phyloP scores from a whole-genome alignment of 2,797 vertebrate genomes.

The Thaleichthys pacificus region DNA sequence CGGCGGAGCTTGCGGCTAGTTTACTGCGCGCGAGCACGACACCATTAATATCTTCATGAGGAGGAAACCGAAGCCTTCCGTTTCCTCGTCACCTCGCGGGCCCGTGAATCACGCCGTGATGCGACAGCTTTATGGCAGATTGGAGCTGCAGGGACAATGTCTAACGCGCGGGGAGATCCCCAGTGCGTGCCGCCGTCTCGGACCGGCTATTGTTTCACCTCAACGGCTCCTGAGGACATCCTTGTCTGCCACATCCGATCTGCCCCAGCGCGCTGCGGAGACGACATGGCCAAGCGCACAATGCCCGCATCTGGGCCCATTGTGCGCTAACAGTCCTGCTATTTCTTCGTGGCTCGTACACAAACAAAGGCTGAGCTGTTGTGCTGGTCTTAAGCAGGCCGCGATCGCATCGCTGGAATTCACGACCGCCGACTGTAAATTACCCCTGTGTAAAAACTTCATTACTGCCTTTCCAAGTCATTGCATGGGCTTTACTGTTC shows the following conservation, averaged over 20 bases:
- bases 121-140: conserved; percentile 9
- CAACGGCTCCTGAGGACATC: conserved; percentile 1
- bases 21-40: too few relatives aligned
- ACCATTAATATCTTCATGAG: too few relatives aligned
- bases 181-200: neutral
- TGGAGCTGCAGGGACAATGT: conserved; percentile 2
- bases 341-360: conserved; percentile 5
- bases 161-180: neutral
- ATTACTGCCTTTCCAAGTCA: conserved; percentile 63
- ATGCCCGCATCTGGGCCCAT: conserved; percentile 9
- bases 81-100: neutral
- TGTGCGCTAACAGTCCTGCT: conserved; percentile 3
- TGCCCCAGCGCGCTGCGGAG: neutral
- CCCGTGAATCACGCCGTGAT: neutral
- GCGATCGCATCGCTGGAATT: conserved; percentile 51
- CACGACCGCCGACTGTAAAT: conserved; percentile 57
- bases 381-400: conserved; percentile 37
- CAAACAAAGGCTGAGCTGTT: conserved; percentile 47
- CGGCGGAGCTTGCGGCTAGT: too few relatives aligned
- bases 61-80: neutral
- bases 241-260: neutral
- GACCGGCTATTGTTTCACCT: conserved; percentile 11
- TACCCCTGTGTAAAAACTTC: conserved; percentile 56
- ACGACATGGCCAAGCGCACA: conserved; percentile 6
- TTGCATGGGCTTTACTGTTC: conserved; percentile 63